These are phyloP conservation scores for Natrix natrix DNA, from an alignment of 2,797 vertebrate genomes.

Conservation along the genomic window DNA sequence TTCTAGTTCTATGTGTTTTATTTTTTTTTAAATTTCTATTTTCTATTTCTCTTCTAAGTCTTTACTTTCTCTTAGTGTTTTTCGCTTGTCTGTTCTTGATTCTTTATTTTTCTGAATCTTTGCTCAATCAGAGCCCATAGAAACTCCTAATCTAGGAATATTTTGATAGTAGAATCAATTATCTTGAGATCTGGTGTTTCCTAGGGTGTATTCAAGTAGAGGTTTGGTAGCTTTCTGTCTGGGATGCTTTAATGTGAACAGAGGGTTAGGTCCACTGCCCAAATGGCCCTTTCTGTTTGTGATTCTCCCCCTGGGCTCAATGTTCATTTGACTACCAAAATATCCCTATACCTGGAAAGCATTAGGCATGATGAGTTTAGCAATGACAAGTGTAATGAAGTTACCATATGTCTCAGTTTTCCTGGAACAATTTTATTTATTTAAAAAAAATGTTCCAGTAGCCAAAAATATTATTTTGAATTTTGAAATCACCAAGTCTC, in stretches of 20 bases:
- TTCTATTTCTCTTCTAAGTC: neutral
- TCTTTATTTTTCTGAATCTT: neutral
- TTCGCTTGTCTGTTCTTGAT: neutral
- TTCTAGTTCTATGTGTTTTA: neutral
- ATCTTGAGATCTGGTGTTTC: neutral
- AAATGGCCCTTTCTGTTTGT: neutral
- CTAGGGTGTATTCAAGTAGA: neutral
- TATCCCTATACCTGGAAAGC: slow-evolving; percentile 12
- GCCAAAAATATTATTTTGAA: slow-evolving; percentile 4
- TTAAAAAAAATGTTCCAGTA: neutral
- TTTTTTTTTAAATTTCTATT: neutral
- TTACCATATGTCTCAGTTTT: slow-evolving; percentile 6
- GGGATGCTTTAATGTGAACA: neutral
- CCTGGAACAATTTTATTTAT: neutral
- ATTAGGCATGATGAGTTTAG: slow-evolving; percentile 24
- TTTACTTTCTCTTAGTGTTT: neutral
- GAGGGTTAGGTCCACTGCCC: neutral
- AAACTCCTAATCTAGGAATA: neutral
- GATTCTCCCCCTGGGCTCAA: neutral
- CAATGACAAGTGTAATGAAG: slow-evolving; percentile 24
- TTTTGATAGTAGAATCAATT: neutral
- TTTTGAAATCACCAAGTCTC: slow-evolving; percentile 1
- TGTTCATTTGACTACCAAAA: slow-evolving; percentile 10
- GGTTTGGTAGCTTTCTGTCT: neutral
- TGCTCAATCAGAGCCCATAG: neutral